A percentile compares a stretch with the other conserved stretches of the same genome.
Conservation (phyloP, 2,888 invertebrate genomes). For the Eretmocerus hayati region DNA sequence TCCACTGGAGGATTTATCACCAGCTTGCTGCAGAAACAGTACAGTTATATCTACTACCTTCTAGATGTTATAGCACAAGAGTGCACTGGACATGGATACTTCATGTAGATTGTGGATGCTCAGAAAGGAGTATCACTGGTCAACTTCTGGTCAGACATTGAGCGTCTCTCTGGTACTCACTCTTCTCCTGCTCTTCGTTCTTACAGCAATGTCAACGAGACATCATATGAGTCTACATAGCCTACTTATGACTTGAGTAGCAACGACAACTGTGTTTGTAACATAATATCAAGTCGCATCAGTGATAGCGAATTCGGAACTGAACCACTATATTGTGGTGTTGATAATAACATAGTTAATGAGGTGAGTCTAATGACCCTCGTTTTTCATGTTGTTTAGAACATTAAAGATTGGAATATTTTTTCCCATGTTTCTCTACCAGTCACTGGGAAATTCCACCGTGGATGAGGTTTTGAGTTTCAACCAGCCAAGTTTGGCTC, state of each 20-base stretch:
- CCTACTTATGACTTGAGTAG: slow-evolving; percentile 16
- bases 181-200: slow-evolving; percentile 8
- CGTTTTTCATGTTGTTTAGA: neutral
- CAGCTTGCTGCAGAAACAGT: too few relatives aligned
- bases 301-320: slow-evolving; percentile 19
- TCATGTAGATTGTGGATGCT: slow-evolving; percentile 80
- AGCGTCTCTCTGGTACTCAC: slow-evolving; percentile 51
- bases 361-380: slow-evolving; percentile 14
- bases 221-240: slow-evolving; percentile 17
- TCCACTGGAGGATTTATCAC: too few relatives aligned
- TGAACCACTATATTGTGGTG: slow-evolving; percentile 19
- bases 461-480: slow-evolving; percentile 25
- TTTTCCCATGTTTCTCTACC: neutral
- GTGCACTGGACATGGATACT: slow-evolving; percentile 74
- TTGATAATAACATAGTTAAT: slow-evolving; percentile 16
- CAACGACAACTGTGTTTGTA: slow-evolving; percentile 20
- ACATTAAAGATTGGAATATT: neutral
- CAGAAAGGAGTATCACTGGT: slow-evolving; percentile 60
- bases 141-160: slow-evolving; percentile 71
- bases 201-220: slow-evolving; percentile 3
- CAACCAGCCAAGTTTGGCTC: slow-evolving; percentile 39
- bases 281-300: slow-evolving; percentile 14
- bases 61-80: slow-evolving; percentile 72
- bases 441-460: slow-evolving; percentile 10
- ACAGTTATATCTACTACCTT: too few relatives aligned